Evolutionary conservation across 2,797 vertebrate genomes (phyloP).

Genomic region (Enteromius anoplus): DNA sequence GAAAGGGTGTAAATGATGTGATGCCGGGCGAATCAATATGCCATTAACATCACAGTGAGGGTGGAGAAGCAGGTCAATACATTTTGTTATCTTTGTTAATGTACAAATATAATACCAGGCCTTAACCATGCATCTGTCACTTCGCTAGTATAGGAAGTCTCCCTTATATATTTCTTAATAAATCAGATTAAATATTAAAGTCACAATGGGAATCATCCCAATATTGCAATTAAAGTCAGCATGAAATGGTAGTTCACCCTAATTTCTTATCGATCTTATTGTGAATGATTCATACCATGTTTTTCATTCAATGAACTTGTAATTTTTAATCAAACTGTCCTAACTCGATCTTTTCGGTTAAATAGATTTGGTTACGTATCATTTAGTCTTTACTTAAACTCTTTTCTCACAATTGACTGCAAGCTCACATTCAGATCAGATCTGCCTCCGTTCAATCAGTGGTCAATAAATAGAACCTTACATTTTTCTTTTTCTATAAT

Average conservation of each 20-base stretch:
- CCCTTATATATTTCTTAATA: not conserved
- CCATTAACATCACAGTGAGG: constrained; percentile 67
- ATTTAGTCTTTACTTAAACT: not conserved
- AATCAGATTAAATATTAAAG: not conserved
- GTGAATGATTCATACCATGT: not conserved
- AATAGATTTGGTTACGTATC: not conserved
- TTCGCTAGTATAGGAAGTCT: not conserved
- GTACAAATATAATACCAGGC: constrained; percentile 57
- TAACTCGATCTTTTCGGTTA: not conserved
- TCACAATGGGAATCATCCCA: not conserved
- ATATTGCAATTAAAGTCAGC: not conserved
- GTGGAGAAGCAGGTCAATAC: constrained; percentile 63
- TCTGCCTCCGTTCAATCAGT: not conserved
- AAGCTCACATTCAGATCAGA: not conserved
- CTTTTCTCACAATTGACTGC: not conserved
- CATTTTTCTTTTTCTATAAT: not conserved
- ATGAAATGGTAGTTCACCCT: not conserved
- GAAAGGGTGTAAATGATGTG: constrained; percentile 65
- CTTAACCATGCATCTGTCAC: not conserved
- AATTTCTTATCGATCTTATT: not conserved
- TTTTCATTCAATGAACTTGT: too few relatives aligned
- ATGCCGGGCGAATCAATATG: constrained; percentile 74
- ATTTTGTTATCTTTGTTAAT: constrained; percentile 63
- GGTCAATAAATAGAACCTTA: not conserved
- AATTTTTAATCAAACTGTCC: not conserved